Percentiles rank a stretch among this genome's conserved stretches.
phyloP scores from a whole-genome alignment of 2,888 invertebrate species.

The Sphaerophoria rueppellii region DNA sequence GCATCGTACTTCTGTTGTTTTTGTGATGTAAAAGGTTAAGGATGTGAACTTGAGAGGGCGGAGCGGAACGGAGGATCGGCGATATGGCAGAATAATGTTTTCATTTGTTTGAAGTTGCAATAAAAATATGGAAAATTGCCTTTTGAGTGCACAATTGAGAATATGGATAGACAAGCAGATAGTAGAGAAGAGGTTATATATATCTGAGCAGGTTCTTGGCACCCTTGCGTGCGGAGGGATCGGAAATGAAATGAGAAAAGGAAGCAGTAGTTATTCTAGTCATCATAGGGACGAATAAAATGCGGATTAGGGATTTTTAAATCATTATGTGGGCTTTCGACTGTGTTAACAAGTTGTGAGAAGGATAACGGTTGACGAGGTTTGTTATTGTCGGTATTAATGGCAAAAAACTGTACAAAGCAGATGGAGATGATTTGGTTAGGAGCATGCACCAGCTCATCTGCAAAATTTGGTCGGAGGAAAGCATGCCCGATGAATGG shows the following conservation, averaged over 20 bases:
- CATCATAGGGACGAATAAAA: constrained; percentile 59
- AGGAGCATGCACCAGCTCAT: too few relatives aligned
- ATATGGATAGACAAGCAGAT: constrained; percentile 64
- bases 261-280: constrained; percentile 33
- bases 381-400: neutral
- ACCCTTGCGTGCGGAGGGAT: neutral
- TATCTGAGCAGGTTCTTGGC: neutral
- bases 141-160: constrained; percentile 71
- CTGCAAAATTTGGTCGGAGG: too few relatives aligned
- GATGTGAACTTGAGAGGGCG: constrained; percentile 27
- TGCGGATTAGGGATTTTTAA: constrained; percentile 63
- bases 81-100: constrained; percentile 67
- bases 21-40: constrained; percentile 41
- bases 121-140: constrained; percentile 74
- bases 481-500: too few relatives aligned
- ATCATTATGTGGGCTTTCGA: constrained; percentile 33
- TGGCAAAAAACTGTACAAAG: too few relatives aligned
- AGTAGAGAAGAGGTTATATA: constrained; percentile 37
- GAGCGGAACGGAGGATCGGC: neutral
- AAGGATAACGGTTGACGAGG: neutral
- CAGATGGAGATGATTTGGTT: too few relatives aligned
- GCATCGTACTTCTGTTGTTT: neutral
- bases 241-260: constrained; percentile 23
- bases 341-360: constrained; percentile 6
- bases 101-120: constrained; percentile 73